Evolutionary conservation across 2,113 vertebrate genomes (phyloP).

Genomic region (Proteles cristata): DNA sequence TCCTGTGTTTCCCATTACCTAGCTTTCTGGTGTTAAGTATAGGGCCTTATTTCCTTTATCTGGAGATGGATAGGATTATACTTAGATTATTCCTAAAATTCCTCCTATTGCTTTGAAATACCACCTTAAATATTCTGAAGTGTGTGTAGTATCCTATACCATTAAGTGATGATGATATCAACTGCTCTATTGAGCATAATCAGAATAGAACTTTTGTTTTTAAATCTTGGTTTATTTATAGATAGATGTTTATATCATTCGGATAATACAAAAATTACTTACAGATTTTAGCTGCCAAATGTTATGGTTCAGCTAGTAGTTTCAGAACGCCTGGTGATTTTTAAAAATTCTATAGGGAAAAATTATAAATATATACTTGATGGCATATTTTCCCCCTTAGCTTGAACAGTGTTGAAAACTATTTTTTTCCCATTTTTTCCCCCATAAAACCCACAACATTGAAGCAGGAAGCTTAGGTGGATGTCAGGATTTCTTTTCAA

Average conservation of each 20-base stretch:
- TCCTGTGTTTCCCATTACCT: neutral
- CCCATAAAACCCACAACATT: neutral
- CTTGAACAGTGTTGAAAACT: slow-evolving; percentile 18
- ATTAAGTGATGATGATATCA: neutral
- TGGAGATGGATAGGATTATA: neutral
- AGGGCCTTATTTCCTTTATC: neutral
- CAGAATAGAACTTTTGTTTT: neutral
- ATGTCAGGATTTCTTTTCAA: slow-evolving; percentile 38
- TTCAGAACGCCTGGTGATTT: neutral
- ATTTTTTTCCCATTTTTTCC: neutral
- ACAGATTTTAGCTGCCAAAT: neutral
- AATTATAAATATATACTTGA: neutral
- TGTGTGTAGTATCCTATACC: neutral
- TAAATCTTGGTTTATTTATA: neutral
- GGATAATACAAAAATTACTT: neutral
- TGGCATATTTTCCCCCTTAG: neutral
- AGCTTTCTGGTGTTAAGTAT: neutral
- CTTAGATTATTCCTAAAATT: neutral
- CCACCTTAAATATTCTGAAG: neutral
- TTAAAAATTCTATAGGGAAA: neutral
- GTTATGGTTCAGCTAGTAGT: neutral
- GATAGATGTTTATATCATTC: neutral
- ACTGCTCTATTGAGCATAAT: neutral
- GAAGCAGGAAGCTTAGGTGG: slow-evolving; percentile 16
- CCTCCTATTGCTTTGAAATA: neutral